Base-by-base conservation (phyloP, 2,113 vertebrate species). In the Protobothrops flavoviridis region DNA sequence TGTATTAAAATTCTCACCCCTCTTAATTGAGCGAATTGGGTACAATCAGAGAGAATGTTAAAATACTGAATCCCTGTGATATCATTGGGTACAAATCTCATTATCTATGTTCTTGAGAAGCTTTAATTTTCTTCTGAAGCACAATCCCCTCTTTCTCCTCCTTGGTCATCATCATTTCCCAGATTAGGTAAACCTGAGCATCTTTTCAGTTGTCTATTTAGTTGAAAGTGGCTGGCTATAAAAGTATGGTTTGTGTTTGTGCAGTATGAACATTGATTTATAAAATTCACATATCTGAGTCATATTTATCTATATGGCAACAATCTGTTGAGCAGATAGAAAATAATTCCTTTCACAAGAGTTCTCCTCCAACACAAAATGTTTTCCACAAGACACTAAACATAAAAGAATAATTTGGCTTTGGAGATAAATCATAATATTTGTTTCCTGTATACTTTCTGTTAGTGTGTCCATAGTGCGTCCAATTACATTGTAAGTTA, bases 401-500 rank as follows among this genome's bases (percentile, higher is more conserved):
- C 29, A 10, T 4, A 85, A 91, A 15, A 93, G 4, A 1, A 3
- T 93, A 50, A 29, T 52, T 43, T 88, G 92, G 50, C 89, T 21
- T 92, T 43, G 91, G 50, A 93, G 2, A 21, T 94, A 91, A 90
- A 88, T 88, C 92, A 45, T 88, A 59, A n/a, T 92, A 55, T 91
- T 96, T 92, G 39, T 56, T 93, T 13, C 23, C 56, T 90, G n/a
- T 91, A 8, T 91, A 91, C 91, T 87, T 55, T 94, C 43, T 92
- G 90, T 87, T 91, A 94, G 95, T n/a, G 89, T 94, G 95, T 92
- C 57, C 56, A 12, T 93, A 21, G 23, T 93, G 89, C 74, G 7
- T 94, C 33, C 29, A 92, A 56, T 92, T 97, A 88, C 56, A 89
- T 93, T 96, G 96, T 95, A 93, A 95, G 3, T 91, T 93, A 59